Conservation (phyloP, 1,140 invertebrate genomes). For the Papilio dardanus region DNA sequence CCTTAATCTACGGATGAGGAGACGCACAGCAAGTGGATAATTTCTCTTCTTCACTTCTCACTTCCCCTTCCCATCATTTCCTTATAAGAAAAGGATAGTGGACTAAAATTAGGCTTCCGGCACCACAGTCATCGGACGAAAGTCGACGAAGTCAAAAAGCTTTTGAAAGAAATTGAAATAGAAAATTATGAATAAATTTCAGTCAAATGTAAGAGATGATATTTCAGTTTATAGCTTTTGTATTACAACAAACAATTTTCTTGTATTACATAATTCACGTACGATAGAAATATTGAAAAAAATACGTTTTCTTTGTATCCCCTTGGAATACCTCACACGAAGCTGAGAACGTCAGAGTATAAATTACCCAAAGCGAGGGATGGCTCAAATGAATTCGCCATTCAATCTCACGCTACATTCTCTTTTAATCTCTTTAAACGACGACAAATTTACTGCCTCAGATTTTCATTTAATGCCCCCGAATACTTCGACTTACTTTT, state of each 20-base stretch:
- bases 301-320: slow-evolving; percentile 22
- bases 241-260: slow-evolving; percentile 1
- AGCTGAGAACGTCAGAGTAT: slow-evolving; percentile 56
- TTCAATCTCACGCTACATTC: slow-evolving; percentile 79
- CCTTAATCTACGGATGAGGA: too few species aligned
- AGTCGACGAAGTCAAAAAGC: background rate
- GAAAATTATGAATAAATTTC: background rate
- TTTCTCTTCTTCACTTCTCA: too few species aligned
- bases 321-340: slow-evolving; percentile 44
- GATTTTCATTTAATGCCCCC: slow-evolving; percentile 71
- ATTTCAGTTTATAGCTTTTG: background rate
- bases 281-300: slow-evolving; percentile 12
- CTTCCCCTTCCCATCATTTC: too few species aligned
- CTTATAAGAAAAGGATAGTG: too few species aligned
- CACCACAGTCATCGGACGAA: too few species aligned
- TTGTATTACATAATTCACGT: background rate
- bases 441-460: slow-evolving; percentile 78
- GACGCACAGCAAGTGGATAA: too few species aligned
- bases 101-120: too few species aligned
- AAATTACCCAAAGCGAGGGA: slow-evolving; percentile 65
- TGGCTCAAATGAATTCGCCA: slow-evolving; percentile 73
- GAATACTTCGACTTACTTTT: slow-evolving; percentile 57
- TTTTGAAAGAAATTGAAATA: background rate
- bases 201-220: background rate
- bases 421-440: slow-evolving; percentile 78